phyloP scores from a whole-genome alignment of 2,113 vertebrate genomes.

The Hemibagrus wyckioides region DNA sequence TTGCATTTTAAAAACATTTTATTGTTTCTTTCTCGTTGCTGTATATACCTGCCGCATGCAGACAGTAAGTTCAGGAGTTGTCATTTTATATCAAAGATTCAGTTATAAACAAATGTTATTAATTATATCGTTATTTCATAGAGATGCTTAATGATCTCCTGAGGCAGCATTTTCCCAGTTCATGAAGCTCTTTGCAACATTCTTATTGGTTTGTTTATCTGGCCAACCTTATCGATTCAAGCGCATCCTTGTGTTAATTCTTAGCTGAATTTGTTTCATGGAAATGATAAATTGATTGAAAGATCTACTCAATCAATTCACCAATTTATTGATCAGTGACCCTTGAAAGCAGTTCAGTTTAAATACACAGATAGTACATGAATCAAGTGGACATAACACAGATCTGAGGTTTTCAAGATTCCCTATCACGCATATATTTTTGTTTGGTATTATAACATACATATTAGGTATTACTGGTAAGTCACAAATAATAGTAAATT shows the following conservation, averaged over 20 bases:
- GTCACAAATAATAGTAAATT: not conserved
- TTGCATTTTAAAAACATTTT: not conserved
- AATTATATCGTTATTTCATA: not conserved
- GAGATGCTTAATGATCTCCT: not conserved
- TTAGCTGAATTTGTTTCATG: slow-evolving; percentile 50
- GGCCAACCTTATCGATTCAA: not conserved
- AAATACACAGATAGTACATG: not conserved
- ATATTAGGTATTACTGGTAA: not conserved
- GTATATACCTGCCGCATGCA: too few relatives aligned
- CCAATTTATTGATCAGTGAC: slow-evolving; percentile 39
- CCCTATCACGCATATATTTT: not conserved
- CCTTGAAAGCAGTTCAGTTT: not conserved
- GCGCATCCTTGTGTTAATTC: not conserved
- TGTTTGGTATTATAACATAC: not conserved
- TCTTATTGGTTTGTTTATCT: not conserved
- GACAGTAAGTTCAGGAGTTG: not conserved
- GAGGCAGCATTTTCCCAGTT: not conserved
- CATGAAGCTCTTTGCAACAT: not conserved
- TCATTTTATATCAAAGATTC: not conserved
- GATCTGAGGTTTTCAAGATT: not conserved
- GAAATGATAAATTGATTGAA: slow-evolving; percentile 59
- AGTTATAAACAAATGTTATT: not conserved
- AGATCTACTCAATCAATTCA: slow-evolving; percentile 53
- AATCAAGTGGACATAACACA: not conserved
- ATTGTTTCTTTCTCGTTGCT: not conserved